Evolutionary conservation across 2,888 invertebrate species (phyloP), one percentile per base, ranked within the genome.

Genomic region (Brachyptera risi): DNA sequence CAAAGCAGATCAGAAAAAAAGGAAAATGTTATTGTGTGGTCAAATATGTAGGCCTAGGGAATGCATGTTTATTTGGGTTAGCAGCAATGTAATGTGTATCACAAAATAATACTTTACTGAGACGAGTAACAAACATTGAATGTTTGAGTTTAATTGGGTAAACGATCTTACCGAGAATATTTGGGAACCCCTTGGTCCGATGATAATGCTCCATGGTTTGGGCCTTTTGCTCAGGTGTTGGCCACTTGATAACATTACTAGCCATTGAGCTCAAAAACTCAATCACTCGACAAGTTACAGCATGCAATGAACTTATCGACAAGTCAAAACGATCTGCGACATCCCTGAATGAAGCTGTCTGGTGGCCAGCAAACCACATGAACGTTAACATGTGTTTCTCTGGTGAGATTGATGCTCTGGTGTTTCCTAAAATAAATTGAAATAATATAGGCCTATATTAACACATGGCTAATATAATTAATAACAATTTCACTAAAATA

Each of bases 281-380:
- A 21, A 44, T 58, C 44, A 58, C 44, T 13, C 58, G 4, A 13
- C 42, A 24, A 5, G 31, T 58, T 1, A 58, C 24, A n/a, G 42
- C 42, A 58, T 58, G 58, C 9, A 58, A 15, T 3, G 44, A 27
- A 15, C 58, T 58, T 2, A 47, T 58, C 2, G 47, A 31, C 2
- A 58, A 1, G 23, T 58, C 58, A 26, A 58, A 58, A 1, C 58
- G 15, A 15, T 58, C 58, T 23, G 47, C 58, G 13, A 58, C 58
- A 47, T 47, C 58, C 15, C 58, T 2, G 11, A 49, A 58, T 1
- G 47, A 23, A n/a, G 58, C 44, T n/a, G 47, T 58, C 26, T 58
- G 58, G 15, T 58, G 58, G 31, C 47, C 58, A 11, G 49, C 58
- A 58, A 58, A 58, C 58, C 44, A 58, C n/a, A 47, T 21, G 15